A percentile compares a stretch with the other conserved stretches of the same genome.
Evolutionary conservation across 2,113 vertebrate species (phyloP).

Genomic region (Callionymus lyra): DNA sequence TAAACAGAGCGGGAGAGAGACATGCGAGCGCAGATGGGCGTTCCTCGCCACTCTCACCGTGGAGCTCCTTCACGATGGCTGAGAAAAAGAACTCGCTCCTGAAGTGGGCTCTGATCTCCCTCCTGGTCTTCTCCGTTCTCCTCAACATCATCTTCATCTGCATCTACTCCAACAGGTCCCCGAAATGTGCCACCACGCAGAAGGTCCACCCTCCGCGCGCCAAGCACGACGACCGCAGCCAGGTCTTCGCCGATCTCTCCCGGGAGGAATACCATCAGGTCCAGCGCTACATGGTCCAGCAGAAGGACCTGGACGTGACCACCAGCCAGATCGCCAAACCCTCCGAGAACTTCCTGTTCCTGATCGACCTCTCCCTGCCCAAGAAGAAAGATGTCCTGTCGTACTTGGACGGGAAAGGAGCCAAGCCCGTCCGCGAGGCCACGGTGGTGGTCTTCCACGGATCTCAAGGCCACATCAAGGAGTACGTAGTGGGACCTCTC

Average conservation of each 20-base stretch:
- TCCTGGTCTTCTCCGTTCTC: conserved; percentile 43
- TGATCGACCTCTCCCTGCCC: conserved; percentile 72
- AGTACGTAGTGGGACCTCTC: conserved; percentile 77
- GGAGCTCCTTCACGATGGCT: no score
- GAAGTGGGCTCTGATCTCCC: conserved; percentile 35
- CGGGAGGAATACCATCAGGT: conserved; percentile 66
- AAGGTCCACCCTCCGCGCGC: conserved; percentile 7
- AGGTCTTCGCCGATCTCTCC: conserved; percentile 76
- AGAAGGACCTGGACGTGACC: conserved; percentile 62
- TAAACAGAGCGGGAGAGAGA: no score
- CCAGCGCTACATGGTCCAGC: conserved; percentile 54
- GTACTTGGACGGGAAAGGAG: conserved; percentile 58
- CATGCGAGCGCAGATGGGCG: no score
- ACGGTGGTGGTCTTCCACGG: conserved; percentile 77
- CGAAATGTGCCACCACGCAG: conserved; percentile 28
- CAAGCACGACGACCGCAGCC: conserved; percentile 52
- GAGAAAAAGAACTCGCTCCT: conserved; percentile 30
- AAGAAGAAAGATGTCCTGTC: conserved; percentile 65
- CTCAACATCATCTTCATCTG: conserved; percentile 58
- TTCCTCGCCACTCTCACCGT: no score
- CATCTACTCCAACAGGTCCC: conserved; percentile 28
- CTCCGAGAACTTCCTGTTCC: conserved; percentile 71
- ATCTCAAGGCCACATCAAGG: conserved; percentile 50
- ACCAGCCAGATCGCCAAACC: conserved; percentile 55
- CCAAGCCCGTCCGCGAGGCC: conserved; percentile 64